Evolutionary conservation across 2,113 vertebrate species (phyloP), one percentile per base, ranked within the genome.

Genomic region (Petromus typicus): DNA sequence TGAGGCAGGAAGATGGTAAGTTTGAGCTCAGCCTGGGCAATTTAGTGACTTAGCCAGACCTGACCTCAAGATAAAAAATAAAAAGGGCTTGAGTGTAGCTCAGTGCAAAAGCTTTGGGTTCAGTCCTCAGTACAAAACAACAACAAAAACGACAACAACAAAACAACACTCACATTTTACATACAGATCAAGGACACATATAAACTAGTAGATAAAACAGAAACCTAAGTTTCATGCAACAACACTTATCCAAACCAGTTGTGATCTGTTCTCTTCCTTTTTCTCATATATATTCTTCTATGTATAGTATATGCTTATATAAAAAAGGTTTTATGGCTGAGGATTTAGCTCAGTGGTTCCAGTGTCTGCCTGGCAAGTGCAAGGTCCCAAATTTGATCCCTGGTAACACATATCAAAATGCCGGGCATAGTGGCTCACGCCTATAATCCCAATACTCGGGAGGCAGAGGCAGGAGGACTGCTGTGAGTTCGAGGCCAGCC

Each of bases 161-260:
- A n/a, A 45, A 34, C 91, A 87, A 90, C 56, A 34, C 40, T 69
- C 71, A 63, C 6, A 59, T 85, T 80, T 73, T 48, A 83, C 57
- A 82, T 4, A 40, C 25, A 80, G 59, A 40, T 54, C 12, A n/a
- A 91, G 63, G 51, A 69, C 20, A 6, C 7, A 89, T 14, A 43
- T 45, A 69, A 9, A 80, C 2, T 54, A 57, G 43, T 48, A 91
- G 63, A 75, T 82, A 45, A 76, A 91, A 54, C 67, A 75, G 48
- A 91, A 94, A 80, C 4, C 40, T 73, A 84, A 59, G 30, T 59
- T 88, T 92, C 59, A 63, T 6, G 30, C 92, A 73, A 82, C 73
- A 90, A 69, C n/a, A 40, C 32, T 82, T 81, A 82, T 32, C 17
- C 51, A 63, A 89, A 48, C 27, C 57, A 32, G 56, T 43, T 40